Conservation (phyloP, 2,888 invertebrate species). For the Achlya flavicornis region DNA sequence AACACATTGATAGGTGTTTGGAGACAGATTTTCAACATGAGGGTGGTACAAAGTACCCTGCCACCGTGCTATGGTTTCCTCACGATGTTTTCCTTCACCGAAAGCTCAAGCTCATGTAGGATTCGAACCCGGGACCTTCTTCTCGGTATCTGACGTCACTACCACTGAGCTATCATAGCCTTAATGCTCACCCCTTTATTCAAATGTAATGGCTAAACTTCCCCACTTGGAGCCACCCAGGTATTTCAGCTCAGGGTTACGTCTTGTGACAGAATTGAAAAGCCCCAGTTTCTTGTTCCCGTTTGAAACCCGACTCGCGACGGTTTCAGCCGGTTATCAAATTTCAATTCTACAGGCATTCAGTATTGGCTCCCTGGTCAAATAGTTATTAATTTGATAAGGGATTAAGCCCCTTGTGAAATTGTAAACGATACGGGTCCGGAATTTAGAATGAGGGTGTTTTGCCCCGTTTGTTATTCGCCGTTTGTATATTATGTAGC, state of each 20-base stretch:
- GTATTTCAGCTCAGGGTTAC: neutral
- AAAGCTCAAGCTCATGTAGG: too few species aligned
- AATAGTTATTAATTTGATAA: conserved; percentile 14
- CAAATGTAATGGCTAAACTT: neutral
- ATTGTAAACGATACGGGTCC: conserved; percentile 4
- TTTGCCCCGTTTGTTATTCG: neutral
- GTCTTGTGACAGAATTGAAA: neutral
- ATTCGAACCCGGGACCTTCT: too few species aligned
- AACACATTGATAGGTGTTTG: too few species aligned
- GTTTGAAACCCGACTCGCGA: conserved; percentile 34
- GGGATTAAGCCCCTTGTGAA: neutral
- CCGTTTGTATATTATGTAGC: neutral
- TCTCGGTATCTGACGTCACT: too few species aligned
- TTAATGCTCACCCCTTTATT: too few species aligned
- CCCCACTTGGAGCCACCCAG: neutral
- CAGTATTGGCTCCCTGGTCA: conserved; percentile 10
- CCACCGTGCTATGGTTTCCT: too few species aligned
- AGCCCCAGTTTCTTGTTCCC: conserved; percentile 38
- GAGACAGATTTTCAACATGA: too few species aligned
- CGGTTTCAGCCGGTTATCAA: conserved; percentile 14
- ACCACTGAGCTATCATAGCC: too few species aligned
- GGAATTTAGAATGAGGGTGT: conserved; percentile 1
- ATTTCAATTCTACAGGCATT: conserved; percentile 15
- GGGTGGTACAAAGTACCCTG: too few species aligned
- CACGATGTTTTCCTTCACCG: too few species aligned